Evolutionary conservation across 2,888 invertebrate genomes (phyloP), one percentile per base, ranked within the genome.

Genomic region (Meteorus cinctellus): DNA sequence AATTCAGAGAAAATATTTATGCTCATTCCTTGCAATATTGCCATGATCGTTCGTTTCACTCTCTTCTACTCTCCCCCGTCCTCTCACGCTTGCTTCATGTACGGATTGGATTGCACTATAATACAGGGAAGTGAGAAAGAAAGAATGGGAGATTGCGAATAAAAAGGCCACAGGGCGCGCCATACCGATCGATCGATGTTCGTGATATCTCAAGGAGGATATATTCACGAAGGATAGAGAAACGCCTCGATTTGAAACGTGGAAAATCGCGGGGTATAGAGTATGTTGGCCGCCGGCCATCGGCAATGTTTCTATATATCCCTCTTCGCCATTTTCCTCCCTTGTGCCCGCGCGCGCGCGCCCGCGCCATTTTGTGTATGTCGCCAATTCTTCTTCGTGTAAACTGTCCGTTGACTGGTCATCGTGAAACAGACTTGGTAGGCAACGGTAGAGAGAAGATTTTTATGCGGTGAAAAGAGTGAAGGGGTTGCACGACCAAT

Each of bases 211-310:
- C 66, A 60, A 55, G 45, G 55, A 66, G 41, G 70, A 70, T 59
- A 55, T 55, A 55, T 55, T 55, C 67, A 67, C 45, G 67, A 72
- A 68, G 63, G 65, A 41, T 41, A 69, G 65, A 66, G 48, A 41
- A 41, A 60, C 59, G 72, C 59, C 70, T 79, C 74, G 75, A 74
- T 69, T 75, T 63, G 74, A 74, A 79, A 79, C 76, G 77, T 77
- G 78, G 77, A 79, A 79, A 79, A 78, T 77, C 73, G 75, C 74
- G 66, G 66, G 66, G 67, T 69, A 59, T 19, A 55, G 55, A 19
- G 48, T 48, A 29, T 62, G 63, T 79, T 80, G 80, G 80, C 80
- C 74, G 78, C 63, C 76, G 75, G 72, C 80, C 78, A 78, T 78
- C 69, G 71, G 71, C 45, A 70, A 55, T 55, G 48, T 41, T 72